These are phyloP conservation scores for Gasteruption jaculator DNA, from an alignment of 2,888 invertebrate species.

Conservation along the genomic window DNA sequence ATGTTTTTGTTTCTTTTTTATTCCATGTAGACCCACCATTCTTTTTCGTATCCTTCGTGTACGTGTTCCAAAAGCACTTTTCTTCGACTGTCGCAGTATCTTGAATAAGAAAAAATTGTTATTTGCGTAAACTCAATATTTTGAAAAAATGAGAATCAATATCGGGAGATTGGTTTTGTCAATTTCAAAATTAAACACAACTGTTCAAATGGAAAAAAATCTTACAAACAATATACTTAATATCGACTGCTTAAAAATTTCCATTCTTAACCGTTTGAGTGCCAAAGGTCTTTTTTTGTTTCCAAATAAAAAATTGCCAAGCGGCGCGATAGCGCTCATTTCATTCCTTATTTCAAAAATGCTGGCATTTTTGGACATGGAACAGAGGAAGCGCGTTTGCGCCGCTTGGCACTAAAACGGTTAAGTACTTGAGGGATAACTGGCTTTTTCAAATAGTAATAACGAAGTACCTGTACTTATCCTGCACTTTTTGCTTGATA, in stretches of 20 bases:
- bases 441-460: neutral
- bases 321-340: too few species aligned
- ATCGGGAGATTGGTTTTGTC: neutral
- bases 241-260: neutral
- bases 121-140: conserved; percentile 12
- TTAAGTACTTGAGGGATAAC: neutral
- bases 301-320: too few species aligned
- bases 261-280: too few species aligned
- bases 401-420: too few species aligned
- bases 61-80: conserved; percentile 95
- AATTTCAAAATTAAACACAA: conserved; percentile 1
- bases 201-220: too few species aligned
- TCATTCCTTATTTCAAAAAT: too few species aligned
- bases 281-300: too few species aligned
- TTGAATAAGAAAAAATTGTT: conserved; percentile 50
- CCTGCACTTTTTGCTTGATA: conserved; percentile 98
- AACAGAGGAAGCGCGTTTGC: too few species aligned
- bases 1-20: conserved; percentile 48
- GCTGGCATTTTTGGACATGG: too few species aligned
- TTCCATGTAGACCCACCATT: conserved; percentile 96
- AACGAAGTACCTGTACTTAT: conserved; percentile 81
- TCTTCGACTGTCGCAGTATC: conserved; percentile 97
- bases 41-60: conserved; percentile 97
- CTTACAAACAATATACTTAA: conserved; percentile 1
- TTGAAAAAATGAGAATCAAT: neutral